These are phyloP conservation scores for Sandelia bainsii DNA, from an alignment of 2,797 vertebrate species.

Conservation along the genomic window DNA sequence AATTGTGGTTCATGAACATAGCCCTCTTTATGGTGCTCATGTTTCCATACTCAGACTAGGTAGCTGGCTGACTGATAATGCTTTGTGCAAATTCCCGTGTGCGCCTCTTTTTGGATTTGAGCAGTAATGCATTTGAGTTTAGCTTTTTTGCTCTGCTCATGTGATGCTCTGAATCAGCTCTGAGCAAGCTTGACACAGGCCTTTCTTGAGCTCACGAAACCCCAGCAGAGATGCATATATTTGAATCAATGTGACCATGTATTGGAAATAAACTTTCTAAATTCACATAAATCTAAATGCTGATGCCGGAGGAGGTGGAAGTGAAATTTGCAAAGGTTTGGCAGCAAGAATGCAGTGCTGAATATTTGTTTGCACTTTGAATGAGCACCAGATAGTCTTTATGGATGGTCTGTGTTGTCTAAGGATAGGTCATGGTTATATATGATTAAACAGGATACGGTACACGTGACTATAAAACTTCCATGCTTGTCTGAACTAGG, in stretches of 20 bases:
- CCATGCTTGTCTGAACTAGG: constrained; percentile 36
- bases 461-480: constrained; percentile 51
- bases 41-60: constrained; percentile 1
- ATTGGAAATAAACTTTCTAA: constrained; percentile 42
- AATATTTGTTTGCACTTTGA: constrained; percentile 18
- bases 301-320: constrained; percentile 31
- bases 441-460: constrained; percentile 41
- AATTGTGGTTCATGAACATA: not conserved
- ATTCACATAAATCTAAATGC: constrained; percentile 52
- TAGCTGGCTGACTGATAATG: not conserved
- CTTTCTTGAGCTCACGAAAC: constrained; percentile 13
- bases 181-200: constrained; percentile 21
- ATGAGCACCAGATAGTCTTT: constrained; percentile 1
- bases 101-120: not conserved
- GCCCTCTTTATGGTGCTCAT: not conserved
- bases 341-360: not conserved
- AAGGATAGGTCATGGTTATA: constrained; percentile 29
- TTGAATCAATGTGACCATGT: constrained; percentile 7
- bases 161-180: constrained; percentile 24
- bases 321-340: not conserved
- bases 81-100: not conserved
- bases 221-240: constrained; percentile 18
- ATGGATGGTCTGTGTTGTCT: not conserved
- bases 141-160: not conserved
- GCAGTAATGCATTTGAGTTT: constrained; percentile 7